Conservation (phyloP, 64 coral and sea anemone species). For the Montipora efflorescens region DNA sequence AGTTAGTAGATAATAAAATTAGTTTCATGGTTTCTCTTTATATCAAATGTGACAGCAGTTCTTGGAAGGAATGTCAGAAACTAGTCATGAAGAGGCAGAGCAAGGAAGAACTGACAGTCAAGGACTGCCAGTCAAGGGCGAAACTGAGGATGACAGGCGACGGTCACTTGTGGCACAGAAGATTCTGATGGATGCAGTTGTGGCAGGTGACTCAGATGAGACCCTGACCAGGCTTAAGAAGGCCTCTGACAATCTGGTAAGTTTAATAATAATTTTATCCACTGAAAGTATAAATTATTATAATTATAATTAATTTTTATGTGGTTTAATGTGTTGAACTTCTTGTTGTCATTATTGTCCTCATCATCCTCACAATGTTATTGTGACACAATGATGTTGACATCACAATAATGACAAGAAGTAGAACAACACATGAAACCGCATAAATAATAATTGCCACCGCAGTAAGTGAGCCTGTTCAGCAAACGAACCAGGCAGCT, state of each 20-base stretch:
- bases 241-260: slow-evolving; percentile 82
- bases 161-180: slow-evolving; percentile 80
- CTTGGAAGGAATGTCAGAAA: slow-evolving; percentile 12
- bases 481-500: too few species aligned
- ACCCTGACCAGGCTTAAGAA: slow-evolving; percentile 83
- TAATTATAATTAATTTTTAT: too few species aligned
- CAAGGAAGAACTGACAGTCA: slow-evolving; percentile 29
- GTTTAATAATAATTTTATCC: background rate
- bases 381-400: too few species aligned
- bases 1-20: too few species aligned
- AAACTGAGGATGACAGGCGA: slow-evolving; percentile 55
- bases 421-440: too few species aligned
- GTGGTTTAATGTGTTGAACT: background rate
- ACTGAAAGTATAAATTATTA: too few species aligned
- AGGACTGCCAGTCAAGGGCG: background rate
- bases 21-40: background rate
- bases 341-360: background rate
- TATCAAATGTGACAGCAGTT: background rate
- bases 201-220: slow-evolving; percentile 60
- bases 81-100: background rate
- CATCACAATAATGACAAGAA: too few species aligned
- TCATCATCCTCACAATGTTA: background rate
- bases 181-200: slow-evolving; percentile 81
- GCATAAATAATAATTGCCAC: fast-evolving
- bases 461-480: too few species aligned